Conservation (phyloP, 2,888 invertebrate species). For the Caenorhabditis angaria region DNA sequence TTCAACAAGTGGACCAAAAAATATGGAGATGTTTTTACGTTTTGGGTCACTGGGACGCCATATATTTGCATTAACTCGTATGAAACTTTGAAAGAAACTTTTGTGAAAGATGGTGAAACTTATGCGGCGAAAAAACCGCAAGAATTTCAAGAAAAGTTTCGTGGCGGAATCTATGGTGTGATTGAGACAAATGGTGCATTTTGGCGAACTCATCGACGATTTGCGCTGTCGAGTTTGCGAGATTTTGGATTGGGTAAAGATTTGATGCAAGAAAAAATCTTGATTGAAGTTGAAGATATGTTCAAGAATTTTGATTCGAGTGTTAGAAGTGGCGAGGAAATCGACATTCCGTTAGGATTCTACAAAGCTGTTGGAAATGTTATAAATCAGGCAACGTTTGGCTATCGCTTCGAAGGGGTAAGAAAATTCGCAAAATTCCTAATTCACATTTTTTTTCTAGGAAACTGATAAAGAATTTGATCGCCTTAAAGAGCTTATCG, state of each 20-base stretch:
- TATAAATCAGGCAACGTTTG: conserved; percentile 49
- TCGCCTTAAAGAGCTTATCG: conserved; percentile 14
- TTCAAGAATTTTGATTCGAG: conserved; percentile 20
- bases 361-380: conserved; percentile 49
- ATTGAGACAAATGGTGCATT: conserved; percentile 36
- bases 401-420: conserved; percentile 50
- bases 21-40: conserved; percentile 26
- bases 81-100: conserved; percentile 38
- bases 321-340: conserved; percentile 11
- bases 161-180: conserved; percentile 37
- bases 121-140: conserved; percentile 32
- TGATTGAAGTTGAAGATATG: conserved; percentile 18
- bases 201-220: conserved; percentile 35
- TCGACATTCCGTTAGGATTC: too few species aligned
- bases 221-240: conserved; percentile 26
- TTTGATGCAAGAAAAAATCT: conserved; percentile 32
- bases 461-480: conserved; percentile 20
- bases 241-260: conserved; percentile 36
- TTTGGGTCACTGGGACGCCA: conserved; percentile 19
- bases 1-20: conserved; percentile 16
- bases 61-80: conserved; percentile 29
- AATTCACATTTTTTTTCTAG: too few species aligned
- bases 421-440: too few species aligned
- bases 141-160: conserved; percentile 12
- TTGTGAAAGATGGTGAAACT: conserved; percentile 44